These are phyloP conservation scores for Umimayanthus kanabou DNA, from an alignment of 92 coral and sea anemone species.

Conservation along the genomic window DNA sequence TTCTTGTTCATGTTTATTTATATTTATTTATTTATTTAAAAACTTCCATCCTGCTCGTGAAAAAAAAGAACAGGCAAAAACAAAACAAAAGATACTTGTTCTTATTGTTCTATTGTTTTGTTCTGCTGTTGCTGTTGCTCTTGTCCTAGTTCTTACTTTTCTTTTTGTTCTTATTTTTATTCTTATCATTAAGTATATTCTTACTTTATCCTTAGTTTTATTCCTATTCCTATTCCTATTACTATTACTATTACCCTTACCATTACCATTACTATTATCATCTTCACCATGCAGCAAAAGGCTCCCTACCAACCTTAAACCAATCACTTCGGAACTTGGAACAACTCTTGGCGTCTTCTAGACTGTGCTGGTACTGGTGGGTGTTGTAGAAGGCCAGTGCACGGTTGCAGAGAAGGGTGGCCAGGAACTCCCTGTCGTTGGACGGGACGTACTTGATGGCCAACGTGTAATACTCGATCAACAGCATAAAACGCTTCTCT, in stretches of 20 bases:
- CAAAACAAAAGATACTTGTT: too few species aligned
- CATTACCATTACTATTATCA: not conserved
- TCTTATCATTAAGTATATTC: too few species aligned
- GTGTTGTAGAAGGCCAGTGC: constrained; percentile 59
- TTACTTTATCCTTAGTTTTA: too few species aligned
- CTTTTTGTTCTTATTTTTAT: too few species aligned
- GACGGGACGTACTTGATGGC: constrained; percentile 65
- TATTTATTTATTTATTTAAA: too few species aligned
- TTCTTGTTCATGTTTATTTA: too few species aligned
- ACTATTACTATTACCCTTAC: too few species aligned
- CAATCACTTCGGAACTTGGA: constrained; percentile 64
- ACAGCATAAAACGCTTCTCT: constrained; percentile 41
- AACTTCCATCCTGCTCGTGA: too few species aligned
- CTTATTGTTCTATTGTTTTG: too few species aligned
- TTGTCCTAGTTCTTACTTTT: too few species aligned
- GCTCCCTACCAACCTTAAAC: constrained; percentile 54
- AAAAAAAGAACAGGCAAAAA: too few species aligned
- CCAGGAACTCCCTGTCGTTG: constrained; percentile 52
- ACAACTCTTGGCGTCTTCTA: constrained; percentile 65
- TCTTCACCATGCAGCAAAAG: not conserved
- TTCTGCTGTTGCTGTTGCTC: too few species aligned
- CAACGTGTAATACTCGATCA: constrained; percentile 66
- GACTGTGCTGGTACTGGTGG: constrained; percentile 47
- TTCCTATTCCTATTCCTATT: not conserved
- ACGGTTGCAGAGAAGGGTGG: constrained; percentile 70